Evolutionary conservation across 2,113 vertebrate species (phyloP), one percentile per base, ranked within the genome.

Genomic region (Chroicocephalus ridibundus): DNA sequence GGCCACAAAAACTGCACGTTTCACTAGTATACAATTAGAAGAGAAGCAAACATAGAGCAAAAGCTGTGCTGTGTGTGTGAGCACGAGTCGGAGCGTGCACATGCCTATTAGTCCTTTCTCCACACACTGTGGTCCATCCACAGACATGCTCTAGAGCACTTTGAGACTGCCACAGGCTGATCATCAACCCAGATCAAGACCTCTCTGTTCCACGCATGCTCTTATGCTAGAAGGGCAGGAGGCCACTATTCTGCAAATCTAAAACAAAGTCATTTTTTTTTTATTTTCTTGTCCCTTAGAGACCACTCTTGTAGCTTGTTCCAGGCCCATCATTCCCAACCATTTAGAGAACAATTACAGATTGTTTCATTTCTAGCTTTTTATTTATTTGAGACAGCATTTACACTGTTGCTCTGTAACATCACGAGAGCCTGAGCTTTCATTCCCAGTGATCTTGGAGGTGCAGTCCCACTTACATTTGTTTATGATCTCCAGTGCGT

Each of bases 51-150:
- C 9, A 25, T 42, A 42, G 26, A 2, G 17, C 54, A 82, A 69
- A 79, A 83, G 27, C 36, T 66, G 13, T 2, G 0, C 19, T 38
- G 34, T 10, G 4, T 10, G 4, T 2, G 1, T 26, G 24, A 76
- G 19, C 19, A 14, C 24, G 10, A 3, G 1, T 6, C 8, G 15
- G 12, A 40, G 36, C 0, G 1, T 12, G 32, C 42, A 49, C 18
- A 32, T 5, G 15, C 2, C 0, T 15, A 7, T 26, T 46, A 38
- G 19, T 44, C 13, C n/a, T 54, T 8, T 27, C 29, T 57, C 44
- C 36, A 46, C 13, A 19, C 2, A 5, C 3, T 55, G n/a, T 74
- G 16, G 38, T 84, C 31, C 34, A 26, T 34, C 80, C 51, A 52
- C 47, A 61, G 72, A 80, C 27, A 44, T 10, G 29, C 15, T 21